A percentile compares a stretch with the other conserved stretches of the same genome.
phyloP scores from a whole-genome alignment of 2,113 vertebrate species.

The Vidua chalybeata region DNA sequence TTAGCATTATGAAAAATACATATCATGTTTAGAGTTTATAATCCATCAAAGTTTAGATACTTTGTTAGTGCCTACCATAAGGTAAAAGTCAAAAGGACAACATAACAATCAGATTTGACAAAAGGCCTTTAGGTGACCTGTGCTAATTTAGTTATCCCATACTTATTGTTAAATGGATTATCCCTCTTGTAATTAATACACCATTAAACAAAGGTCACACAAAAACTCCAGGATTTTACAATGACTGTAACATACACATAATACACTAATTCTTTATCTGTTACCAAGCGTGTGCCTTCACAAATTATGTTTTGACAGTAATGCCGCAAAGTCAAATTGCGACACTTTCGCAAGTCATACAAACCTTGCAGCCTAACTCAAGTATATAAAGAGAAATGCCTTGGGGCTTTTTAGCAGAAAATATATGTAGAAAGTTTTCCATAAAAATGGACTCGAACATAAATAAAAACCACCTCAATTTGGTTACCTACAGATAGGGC shows the following conservation, averaged over 20 bases:
- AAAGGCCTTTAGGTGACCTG: constrained; percentile 77
- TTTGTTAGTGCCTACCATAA: constrained; percentile 77
- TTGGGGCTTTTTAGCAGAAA: background rate
- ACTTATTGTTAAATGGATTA: constrained; percentile 77
- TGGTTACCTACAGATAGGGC: background rate
- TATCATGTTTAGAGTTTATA: constrained; percentile 78
- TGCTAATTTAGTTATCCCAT: constrained; percentile 73
- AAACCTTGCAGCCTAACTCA: background rate
- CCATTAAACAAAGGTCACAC: constrained; percentile 69
- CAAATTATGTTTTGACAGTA: constrained; percentile 41
- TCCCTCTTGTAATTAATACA: constrained; percentile 76
- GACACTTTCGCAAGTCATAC: background rate
- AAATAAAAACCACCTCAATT: background rate
- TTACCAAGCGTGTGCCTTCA: constrained; percentile 10
- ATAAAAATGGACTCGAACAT: background rate
- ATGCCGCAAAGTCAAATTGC: background rate
- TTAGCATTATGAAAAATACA: constrained; percentile 85
- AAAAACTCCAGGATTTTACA: constrained; percentile 68
- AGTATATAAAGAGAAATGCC: background rate
- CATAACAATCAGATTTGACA: constrained; percentile 80
- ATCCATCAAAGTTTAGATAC: constrained; percentile 77
- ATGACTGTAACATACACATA: constrained; percentile 35
- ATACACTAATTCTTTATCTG: constrained; percentile 41
- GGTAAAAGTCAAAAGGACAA: constrained; percentile 82
- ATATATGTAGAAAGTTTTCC: background rate